Base-by-base conservation (phyloP, 2,797 vertebrate species). In the Pseudopleuronectes americanus region DNA sequence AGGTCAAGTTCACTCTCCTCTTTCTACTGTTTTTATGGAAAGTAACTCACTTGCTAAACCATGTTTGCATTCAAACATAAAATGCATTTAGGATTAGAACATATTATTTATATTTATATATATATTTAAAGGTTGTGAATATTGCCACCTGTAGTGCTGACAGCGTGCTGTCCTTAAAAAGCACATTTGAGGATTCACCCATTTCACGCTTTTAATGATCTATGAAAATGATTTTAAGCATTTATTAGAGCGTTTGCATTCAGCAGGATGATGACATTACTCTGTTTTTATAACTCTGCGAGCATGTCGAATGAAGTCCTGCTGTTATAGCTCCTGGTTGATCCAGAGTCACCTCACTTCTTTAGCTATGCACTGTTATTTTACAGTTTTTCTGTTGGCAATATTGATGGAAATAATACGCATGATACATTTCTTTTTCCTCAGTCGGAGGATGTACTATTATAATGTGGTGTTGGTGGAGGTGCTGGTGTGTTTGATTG, bases 401-500 rank as follows among this genome's bases (percentile, higher is more conserved):
- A 47, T 58, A 74, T 58, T 73, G 22, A 65, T 57, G 68, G 59
- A 86, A 79, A 76, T 64, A 47, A 22, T 69, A 51, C 72, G 38
- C 58, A 59, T 65, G 51, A 84, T 76, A 26, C 7, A 8, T 48
- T 48, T 48, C 2, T 68, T 61, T 72, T 79, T 65, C 84, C 82
- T 78, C 65, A 43, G 72, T 74, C 83, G 73, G 60, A 76, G 56
- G 75, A 79, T 67, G 64, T 73, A 66, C 81, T 83, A 77, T 80
- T 84, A 60, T 78, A 77, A 80, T 73, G 57, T 80, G 57, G 36
- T 38, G 36, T 38, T 36, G 23, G 66, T 89, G 88, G 84, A 83
- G 85, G 77, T 82, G 85, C 2, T 84, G 74, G 85, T 86, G 88
- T 71, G 75, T 92, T 87, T 89, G 86, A 89, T 92, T 84, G 90